Percentiles rank a stretch among this genome's conserved stretches.
Evolutionary conservation across 2,888 invertebrate species (phyloP).

Genomic region (Xestia sexstrigata): DNA sequence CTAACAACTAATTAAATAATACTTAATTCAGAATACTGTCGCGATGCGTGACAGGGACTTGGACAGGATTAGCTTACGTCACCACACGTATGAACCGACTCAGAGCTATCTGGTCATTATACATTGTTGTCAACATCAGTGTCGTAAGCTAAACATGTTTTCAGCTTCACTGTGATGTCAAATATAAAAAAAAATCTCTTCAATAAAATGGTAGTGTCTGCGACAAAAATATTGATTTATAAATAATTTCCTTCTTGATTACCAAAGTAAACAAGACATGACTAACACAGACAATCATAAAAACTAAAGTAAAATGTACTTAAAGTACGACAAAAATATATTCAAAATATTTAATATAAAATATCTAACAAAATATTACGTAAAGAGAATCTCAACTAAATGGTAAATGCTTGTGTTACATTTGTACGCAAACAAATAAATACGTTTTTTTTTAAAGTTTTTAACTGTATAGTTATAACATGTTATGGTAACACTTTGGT

Average conservation of each 20-base stretch:
- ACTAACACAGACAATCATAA: conserved; percentile 58
- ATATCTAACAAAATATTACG: conserved; percentile 67
- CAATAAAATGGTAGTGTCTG: conserved; percentile 42
- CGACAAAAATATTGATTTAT: conserved; percentile 42
- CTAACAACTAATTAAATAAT: conserved; percentile 75
- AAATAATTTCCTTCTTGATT: conserved; percentile 47
- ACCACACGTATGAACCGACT: neutral
- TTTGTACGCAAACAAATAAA: conserved; percentile 36
- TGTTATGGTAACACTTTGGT: conserved; percentile 47
- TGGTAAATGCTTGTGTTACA: conserved; percentile 55
- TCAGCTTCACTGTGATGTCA: conserved; percentile 37
- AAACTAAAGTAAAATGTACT: conserved; percentile 59
- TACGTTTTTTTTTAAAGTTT: conserved; percentile 18
- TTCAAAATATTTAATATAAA: conserved; percentile 51
- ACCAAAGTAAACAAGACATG: conserved; percentile 50
- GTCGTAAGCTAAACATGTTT: conserved; percentile 37
- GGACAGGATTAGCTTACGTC: conserved; percentile 37
- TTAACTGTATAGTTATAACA: conserved; percentile 35
- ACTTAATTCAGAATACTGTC: conserved; percentile 73
- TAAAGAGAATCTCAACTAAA: conserved; percentile 66
- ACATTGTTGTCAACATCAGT: neutral
- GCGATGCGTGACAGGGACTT: conserved; percentile 50
- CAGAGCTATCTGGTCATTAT: neutral
- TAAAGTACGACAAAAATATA: conserved; percentile 64
- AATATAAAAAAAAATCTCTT: conserved; percentile 39